Percentiles rank a stretch among this genome's conserved stretches.
phyloP scores from a whole-genome alignment of 2,888 invertebrate genomes.

The Drosophila subsilvestris region DNA sequence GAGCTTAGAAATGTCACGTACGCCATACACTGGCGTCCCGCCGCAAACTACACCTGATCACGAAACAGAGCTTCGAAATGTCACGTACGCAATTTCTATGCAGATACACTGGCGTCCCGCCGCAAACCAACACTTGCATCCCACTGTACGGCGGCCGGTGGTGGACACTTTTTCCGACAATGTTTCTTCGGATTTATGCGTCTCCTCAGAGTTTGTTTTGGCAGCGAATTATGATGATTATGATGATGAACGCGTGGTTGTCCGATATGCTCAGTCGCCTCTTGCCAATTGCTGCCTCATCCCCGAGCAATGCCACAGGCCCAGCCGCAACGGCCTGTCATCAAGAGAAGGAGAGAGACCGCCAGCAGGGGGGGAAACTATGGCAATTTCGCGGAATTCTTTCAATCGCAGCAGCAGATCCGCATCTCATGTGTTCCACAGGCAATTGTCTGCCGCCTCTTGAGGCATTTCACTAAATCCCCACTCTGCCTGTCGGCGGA shows the following conservation, averaged over 20 bases:
- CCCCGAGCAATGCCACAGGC: not conserved
- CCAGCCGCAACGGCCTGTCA: conserved; percentile 53
- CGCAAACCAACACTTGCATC: not conserved
- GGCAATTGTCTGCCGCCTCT: conserved; percentile 69
- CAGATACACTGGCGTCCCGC: not conserved
- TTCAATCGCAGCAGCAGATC: conserved; percentile 31
- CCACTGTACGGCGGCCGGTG: conserved; percentile 25
- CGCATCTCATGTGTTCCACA: conserved; percentile 25
- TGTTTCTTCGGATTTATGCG: conserved; percentile 39
- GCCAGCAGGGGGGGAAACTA: conserved; percentile 42
- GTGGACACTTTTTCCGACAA: conserved; percentile 48
- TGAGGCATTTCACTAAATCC: conserved; percentile 44
- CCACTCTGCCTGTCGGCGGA: conserved; percentile 25
- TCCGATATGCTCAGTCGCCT: conserved; percentile 69
- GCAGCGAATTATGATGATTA: conserved; percentile 82
- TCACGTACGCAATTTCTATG: no score
- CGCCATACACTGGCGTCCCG: no score
- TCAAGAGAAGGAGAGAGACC: conserved; percentile 35
- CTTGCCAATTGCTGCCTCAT: conserved; percentile 62
- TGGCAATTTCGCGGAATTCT: conserved; percentile 65
- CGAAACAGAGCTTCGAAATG: no score
- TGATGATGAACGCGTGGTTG: conserved; percentile 80
- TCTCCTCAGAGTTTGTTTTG: conserved; percentile 47
- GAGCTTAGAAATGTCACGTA: no score
- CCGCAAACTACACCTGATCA: no score